Evolutionary conservation across 2,113 vertebrate species (phyloP), one percentile per base, ranked within the genome.

Genomic region (Xyliphius kryptos): DNA sequence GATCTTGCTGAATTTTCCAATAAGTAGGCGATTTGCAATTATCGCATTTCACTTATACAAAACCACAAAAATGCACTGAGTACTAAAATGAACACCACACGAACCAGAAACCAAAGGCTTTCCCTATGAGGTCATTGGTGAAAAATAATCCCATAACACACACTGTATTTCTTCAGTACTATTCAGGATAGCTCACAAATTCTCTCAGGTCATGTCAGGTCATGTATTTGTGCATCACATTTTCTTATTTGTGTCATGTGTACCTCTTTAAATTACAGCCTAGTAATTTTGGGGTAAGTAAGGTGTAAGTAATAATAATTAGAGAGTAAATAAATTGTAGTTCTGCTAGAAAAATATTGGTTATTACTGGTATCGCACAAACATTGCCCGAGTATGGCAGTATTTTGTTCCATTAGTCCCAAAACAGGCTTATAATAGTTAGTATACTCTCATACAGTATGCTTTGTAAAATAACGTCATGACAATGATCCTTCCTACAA

Each of bases 1-100:
- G 12, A 57, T 43, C 55, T 57, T 43, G 38, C 55, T 43, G 38
- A 43, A 43, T 44, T 57, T 57, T 57, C 55, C 55, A 43, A 44
- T 56, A 56, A 40, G 37, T n/a, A 44, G 37, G 55, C 19, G 17
- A 57, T 57, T 43, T 20, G 19, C 55, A 43, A 44, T 57, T 43
- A 57, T 57, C 38, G 22, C 55, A 5, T n/a, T 22, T 17, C 19
- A n/a, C 55, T 57, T 43, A 57, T 13, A 14, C 55, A 57, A 57
- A 57, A 15, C 55, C 55, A 22, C 38, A 57, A 57, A 43, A 43
- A 43, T 57, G 7, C 40, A 20, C 16, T 7, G 16, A 57, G n/a
- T 57, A 57, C 11, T 43, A 13, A 55, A 56, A 20, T 17, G 16
- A 9, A 20, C 54, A 56, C 10, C 6, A 20, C 52, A 8, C n/a